Base-by-base conservation (phyloP, 2,113 vertebrate genomes). In the Gymnocephalus cernua region DNA sequence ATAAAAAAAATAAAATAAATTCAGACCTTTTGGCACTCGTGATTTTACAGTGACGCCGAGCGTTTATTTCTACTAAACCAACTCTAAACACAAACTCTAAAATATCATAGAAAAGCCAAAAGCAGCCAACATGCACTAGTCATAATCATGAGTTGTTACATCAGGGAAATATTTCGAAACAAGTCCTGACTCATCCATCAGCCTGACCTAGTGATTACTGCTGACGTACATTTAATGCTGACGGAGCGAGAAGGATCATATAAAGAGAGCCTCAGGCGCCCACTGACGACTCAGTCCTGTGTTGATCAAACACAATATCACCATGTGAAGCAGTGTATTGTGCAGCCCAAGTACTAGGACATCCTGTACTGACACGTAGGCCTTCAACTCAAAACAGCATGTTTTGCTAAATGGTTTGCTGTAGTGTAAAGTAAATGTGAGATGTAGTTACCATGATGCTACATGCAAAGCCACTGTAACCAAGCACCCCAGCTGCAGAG, bases 191-290 rank as follows among this genome's bases (percentile, higher is more conserved):
- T 75, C 80, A 71, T 69, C 75, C 50, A 45, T 61, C 61, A 53
- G 62, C 38, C 56, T 67, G 54, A 66, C 61, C 67, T 63, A 25
- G 47, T 61, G 74, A 74, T 62, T 8, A 12, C 27, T 58, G 80
- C 84, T 75, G 53, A 86, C 1, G 23, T 10, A 51, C 35, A 45
- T 35, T 67, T 51, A 75, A 66, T 59, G 74, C 64, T 29, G 66
- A 82, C 29, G 0, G 14, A 44, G 74, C 21, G 13, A 53, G 21
- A 13, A 21, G 2, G 41, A 48, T 57, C 50, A 56, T 23, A 18
- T 21, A 47, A 66, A 74, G 44, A 47, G 4, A 54, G 38, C 29
- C 66, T 44, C 3, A 6, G 29, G 59, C 29, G 5, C 23, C 4
- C 9, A 18, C n/a, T 32, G 38, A 54, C 41, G 7, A n/a, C 32